phyloP scores from a whole-genome alignment of 2,888 invertebrate genomes.

The Chorisops tibialis region DNA sequence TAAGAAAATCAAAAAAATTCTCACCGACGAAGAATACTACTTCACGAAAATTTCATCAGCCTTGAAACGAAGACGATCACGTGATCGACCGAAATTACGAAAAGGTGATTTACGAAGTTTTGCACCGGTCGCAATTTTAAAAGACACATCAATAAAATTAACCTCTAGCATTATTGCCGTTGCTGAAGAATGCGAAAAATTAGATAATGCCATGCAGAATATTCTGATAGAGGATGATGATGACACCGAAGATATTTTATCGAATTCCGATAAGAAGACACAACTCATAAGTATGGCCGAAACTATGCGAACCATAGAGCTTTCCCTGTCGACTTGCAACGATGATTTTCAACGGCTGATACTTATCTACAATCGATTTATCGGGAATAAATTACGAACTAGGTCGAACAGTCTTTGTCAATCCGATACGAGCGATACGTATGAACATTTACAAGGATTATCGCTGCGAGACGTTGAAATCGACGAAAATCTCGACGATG shows the following conservation, averaged over 20 bases:
- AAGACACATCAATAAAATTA: conserved; percentile 48
- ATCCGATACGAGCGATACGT: conserved; percentile 20
- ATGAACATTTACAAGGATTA: conserved; percentile 42
- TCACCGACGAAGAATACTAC: conserved; percentile 48
- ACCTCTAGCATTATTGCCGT: conserved; percentile 50
- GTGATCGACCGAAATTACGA: conserved; percentile 43
- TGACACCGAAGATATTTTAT: not conserved
- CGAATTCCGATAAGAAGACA: conserved; percentile 33
- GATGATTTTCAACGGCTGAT: conserved; percentile 50
- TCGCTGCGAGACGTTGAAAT: conserved; percentile 1
- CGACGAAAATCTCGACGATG: conserved; percentile 37
- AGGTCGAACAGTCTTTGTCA: not conserved
- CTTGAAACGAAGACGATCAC: conserved; percentile 42
- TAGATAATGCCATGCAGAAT: conserved; percentile 47
- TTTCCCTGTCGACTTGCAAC: conserved; percentile 45
- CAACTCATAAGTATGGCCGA: conserved; percentile 46
- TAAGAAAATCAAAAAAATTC: conserved; percentile 43
- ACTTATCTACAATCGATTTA: conserved; percentile 49
- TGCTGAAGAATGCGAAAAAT: conserved; percentile 48
- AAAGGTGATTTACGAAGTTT: conserved; percentile 37
- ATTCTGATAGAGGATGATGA: conserved; percentile 41
- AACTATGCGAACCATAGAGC: conserved; percentile 48
- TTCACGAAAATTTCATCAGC: conserved; percentile 45
- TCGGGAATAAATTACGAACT: conserved; percentile 34
- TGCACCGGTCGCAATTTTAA: conserved; percentile 45